Evolutionary conservation across 2,888 invertebrate genomes (phyloP), one percentile per base, ranked within the genome.

Genomic region (Adineta ricciae): DNA sequence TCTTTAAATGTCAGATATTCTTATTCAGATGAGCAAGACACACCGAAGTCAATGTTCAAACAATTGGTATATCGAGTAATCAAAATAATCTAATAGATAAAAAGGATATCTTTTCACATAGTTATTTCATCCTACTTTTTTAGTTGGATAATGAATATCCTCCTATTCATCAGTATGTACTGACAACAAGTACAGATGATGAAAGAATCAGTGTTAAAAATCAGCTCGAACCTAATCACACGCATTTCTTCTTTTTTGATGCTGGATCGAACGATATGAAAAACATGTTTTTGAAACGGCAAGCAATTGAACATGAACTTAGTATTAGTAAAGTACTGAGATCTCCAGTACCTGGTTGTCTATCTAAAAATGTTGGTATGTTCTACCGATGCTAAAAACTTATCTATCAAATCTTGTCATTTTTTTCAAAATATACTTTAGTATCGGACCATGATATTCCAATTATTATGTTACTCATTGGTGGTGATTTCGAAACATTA

Each of bases 191-290:
- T 27, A 9, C n/a, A 7, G 27, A n/a, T n/a, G 8, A n/a, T n/a
- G n/a, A 8, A 3, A n/a, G 27, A 1, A 56, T 9, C 27, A 9
- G 8, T 9, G n/a, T 27, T 4, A 8, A 27, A 9, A 2, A 27
- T 14, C 7, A 56, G 2, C 88, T 91, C 8, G 90, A 91, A 86
- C 89, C 89, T 7, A 91, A 91, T 87, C 91, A 91, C 87, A 88
- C 91, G 2, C 90, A 91, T 86, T 91, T 91, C 87, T 88, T 91
- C n/a, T 88, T 91, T 78, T 89, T 90, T 8, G 90, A 91, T 87
- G 89, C 90, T 85, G 85, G 89, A 52, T 88, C 88, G 82, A 87
- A 78, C 0, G n/a, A 41, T n/a, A 9, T 41, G 41, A 41, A 24
- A 41, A 78, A 78, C 7, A n/a, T 41, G 88, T 87, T 90, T 88